Percentiles rank a stretch among this genome's conserved stretches.
Conservation (phyloP, 2,113 vertebrate species). For the Morone chrysops region DNA sequence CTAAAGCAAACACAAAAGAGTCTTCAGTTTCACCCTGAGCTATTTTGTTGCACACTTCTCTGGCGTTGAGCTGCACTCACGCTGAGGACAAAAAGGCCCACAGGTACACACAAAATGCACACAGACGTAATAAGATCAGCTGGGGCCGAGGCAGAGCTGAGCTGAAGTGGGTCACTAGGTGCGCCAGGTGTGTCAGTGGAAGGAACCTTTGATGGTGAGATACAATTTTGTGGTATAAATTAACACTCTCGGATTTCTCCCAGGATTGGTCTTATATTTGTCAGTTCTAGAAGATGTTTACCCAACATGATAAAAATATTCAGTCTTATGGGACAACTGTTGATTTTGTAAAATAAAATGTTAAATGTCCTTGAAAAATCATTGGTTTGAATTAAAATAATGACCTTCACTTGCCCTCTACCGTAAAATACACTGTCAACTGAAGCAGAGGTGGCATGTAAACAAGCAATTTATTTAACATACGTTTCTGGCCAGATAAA, state of each 20-base stretch:
- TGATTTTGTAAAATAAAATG: no score
- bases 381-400: not conserved
- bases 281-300: not conserved
- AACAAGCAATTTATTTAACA: not conserved
- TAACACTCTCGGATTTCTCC: not conserved
- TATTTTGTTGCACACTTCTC: slow-evolving; percentile 2
- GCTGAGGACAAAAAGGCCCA: not conserved
- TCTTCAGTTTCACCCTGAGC: slow-evolving; percentile 21
- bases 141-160: slow-evolving; percentile 16
- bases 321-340: not conserved
- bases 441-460: not conserved
- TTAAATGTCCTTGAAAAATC: not conserved
- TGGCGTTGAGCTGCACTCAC: not conserved
- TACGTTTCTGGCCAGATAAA: no score
- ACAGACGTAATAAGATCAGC: slow-evolving; percentile 35
- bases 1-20: slow-evolving; percentile 6
- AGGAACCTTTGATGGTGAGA: slow-evolving; percentile 15
- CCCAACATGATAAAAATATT: not conserved
- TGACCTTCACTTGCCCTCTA: not conserved
- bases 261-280: not conserved
- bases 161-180: slow-evolving; percentile 66
- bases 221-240: not conserved
- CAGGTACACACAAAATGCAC: not conserved
- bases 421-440: not conserved
- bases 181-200: slow-evolving; percentile 60